Evolutionary conservation across 2,113 vertebrate species (phyloP), one percentile per base, ranked within the genome.

Genomic region (Scopus umbretta): DNA sequence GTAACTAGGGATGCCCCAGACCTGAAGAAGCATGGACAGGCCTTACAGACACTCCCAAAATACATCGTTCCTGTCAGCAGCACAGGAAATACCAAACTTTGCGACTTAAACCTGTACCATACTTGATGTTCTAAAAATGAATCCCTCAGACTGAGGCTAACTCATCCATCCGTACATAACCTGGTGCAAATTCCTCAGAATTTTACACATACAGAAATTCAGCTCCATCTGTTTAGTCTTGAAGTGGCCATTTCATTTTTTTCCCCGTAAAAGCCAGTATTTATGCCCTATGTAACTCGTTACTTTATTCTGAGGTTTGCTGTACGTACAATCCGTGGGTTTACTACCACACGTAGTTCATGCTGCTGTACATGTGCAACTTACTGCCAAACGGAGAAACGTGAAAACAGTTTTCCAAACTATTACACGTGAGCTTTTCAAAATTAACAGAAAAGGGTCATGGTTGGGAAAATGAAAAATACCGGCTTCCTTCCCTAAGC

Each of bases 1-100:
- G 0, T 3, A 25, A 32, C 0, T 1, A 16, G 36, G 72, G 63
- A 8, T 6, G 14, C 13, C 42, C 43, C 52, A 9, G 56, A 22
- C 34, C 27, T 7, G 20, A 29, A 15, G 17, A 13, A 53, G 43
- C 56, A 16, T 0, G 5, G 49, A 5, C 21, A 29, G 36, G 27
- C 47, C 40, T 17, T 17, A 15, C 29, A 20, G 59, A 19, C 43
- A 5, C 75, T 30, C 56, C 56, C 30, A 40, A 58, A 63, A 27
- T 8, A 38, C 58, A 18, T 1, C n/a, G 17, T 20, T 68, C 21
- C 4, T 0, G 7, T 18, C 71, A 78, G 65, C 34, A 59, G 34
- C 92, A 76, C 47, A 67, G 27, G 49, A 75, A 58, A 70, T 11
- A 56, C n/a, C 65, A 18, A 55, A 23, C 73, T 18, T 38, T 5